Evolutionary conservation across 2,113 vertebrate species (phyloP).

Genomic region (Garra rufa): DNA sequence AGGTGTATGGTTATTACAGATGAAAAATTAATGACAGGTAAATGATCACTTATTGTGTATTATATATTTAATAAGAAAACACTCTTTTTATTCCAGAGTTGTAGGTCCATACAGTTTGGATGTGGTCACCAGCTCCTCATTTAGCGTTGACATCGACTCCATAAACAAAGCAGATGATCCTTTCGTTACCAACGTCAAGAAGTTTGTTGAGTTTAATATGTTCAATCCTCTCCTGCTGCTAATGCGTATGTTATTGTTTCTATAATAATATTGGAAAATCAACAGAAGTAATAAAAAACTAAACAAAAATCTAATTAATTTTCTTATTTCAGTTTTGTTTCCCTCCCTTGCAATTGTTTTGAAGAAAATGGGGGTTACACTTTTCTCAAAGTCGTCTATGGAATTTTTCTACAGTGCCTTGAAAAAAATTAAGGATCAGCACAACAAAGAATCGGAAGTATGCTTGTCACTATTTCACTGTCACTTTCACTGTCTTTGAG

Average conservation of each 20-base stretch:
- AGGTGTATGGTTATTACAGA: background rate
- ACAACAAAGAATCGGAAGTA: slow-evolving; percentile 51
- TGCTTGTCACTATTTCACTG: slow-evolving; percentile 46
- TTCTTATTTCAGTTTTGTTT: slow-evolving; percentile 73
- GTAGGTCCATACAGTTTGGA: slow-evolving; percentile 79
- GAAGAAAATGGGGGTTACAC: slow-evolving; percentile 72
- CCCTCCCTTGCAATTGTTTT: slow-evolving; percentile 70
- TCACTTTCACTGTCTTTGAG: background rate
- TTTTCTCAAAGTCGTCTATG: slow-evolving; percentile 65
- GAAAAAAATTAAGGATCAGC: slow-evolving; percentile 73
- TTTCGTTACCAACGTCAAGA: slow-evolving; percentile 78
- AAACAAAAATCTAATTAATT: background rate
- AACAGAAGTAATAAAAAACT: background rate
- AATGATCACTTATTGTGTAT: background rate
- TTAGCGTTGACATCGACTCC: slow-evolving; percentile 81
- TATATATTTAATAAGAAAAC: background rate
- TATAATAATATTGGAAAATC: background rate
- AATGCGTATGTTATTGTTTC: slow-evolving; percentile 63
- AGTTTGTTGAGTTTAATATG: slow-evolving; percentile 73
- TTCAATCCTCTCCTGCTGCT: slow-evolving; percentile 69
- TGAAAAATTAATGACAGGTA: background rate
- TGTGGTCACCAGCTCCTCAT: slow-evolving; percentile 78
- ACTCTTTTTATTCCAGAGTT: slow-evolving; percentile 52
- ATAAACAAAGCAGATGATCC: slow-evolving; percentile 78
- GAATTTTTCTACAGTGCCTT: slow-evolving; percentile 73